Base-by-base conservation (phyloP, 2,888 invertebrate genomes). In the Norana najaformis region DNA sequence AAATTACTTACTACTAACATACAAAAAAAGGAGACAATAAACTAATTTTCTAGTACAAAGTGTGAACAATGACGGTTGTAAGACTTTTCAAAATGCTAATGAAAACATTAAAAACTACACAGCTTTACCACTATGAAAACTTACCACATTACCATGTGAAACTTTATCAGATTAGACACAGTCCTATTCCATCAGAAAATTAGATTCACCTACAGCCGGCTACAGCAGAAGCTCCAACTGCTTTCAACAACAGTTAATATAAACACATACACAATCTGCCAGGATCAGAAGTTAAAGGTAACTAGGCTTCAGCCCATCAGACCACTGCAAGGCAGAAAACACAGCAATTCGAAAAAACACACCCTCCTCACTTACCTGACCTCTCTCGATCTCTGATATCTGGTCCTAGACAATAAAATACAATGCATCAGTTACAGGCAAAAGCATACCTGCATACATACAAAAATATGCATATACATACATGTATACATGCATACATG, bases 361-460 rank as follows among this genome's bases (percentile, higher is more conserved):
- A 1, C 20, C 35, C 35, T 35, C 18, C 85, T 36, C 35, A 85
- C 85, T 85, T 6, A 85, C 85, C 85, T 85, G 85, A 85, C 85
- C 85, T 37, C 85, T 85, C 37, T 85, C 85, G 30, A 85, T 85
- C 36, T 85, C 85, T 85, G 85, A 85, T 85, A 85, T 85, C 85
- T 85, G 85, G 85, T 85, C 85, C 85, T 85, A 14, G n/a, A 85
- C 16, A 85, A 85, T 36, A 34, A 85, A 35, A 85, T 85, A 85
- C 34, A 85, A 20, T 36, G 37, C 13, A 85, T 85, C 85, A 85
- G 13, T 23, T 35, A 36, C 69, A 85, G 20, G 35, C 35, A 36
- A 85, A 36, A 6, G 14, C 36, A 85, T 85, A 30, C 37, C 30
- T 16, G 30, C 35, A 36, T 83, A 83, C 34, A 85, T 85, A 85